Evolutionary conservation across 1,140 invertebrate species (phyloP).

Genomic region (Caenorhabditis elegans): DNA sequence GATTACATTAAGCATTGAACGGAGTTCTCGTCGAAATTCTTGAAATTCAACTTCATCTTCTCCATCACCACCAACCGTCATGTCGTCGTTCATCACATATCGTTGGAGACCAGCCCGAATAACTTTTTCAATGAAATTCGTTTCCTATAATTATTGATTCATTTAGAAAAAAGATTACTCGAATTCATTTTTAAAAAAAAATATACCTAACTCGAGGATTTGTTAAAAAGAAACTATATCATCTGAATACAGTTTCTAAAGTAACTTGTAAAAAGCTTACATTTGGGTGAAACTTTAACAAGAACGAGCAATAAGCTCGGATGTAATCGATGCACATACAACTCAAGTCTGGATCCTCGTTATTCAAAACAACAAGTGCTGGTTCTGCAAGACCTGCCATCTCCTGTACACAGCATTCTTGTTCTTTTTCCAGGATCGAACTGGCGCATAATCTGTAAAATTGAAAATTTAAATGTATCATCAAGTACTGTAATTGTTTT

Average conservation of each 20-base stretch:
- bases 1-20: slow-evolving; percentile 34
- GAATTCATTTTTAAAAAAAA: no score
- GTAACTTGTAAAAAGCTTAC: background rate
- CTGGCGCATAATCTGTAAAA: slow-evolving; percentile 12
- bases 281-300: background rate
- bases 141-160: slow-evolving; percentile 6
- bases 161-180: no score
- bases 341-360: slow-evolving; percentile 35
- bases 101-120: background rate
- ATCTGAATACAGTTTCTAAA: no score
- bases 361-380: slow-evolving; percentile 11
- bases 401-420: background rate
- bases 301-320: background rate
- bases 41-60: slow-evolving; percentile 45
- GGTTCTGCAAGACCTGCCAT: background rate
- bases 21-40: slow-evolving; percentile 39
- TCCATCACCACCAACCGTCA: slow-evolving; percentile 45
- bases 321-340: slow-evolving; percentile 21
- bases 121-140: slow-evolving; percentile 11
- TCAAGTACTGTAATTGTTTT: no score
- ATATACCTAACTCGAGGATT: no score
- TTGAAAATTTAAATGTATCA: background rate
- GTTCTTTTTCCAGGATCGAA: slow-evolving; percentile 21
- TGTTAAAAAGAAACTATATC: no score
- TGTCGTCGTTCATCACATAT: slow-evolving; percentile 36